Base-by-base conservation (phyloP, 2,113 vertebrate species). In the Nyctibius bracteatus region DNA sequence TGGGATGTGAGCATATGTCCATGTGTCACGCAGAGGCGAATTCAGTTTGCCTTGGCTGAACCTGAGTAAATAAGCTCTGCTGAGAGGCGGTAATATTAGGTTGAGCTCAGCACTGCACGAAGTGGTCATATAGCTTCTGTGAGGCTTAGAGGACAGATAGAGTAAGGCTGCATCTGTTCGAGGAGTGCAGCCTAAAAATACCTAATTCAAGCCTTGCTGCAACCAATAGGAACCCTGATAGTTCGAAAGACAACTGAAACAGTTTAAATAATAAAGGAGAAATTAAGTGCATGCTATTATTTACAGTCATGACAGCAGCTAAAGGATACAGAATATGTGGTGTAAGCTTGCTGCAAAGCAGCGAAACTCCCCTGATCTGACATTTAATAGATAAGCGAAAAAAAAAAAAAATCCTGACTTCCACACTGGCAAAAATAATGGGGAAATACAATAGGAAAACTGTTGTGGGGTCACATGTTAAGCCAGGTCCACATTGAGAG, bases 21-120 rank as follows among this genome's bases (percentile, higher is more conserved):
- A 2, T 75, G 46, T 65, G 63, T 70, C 62, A 91, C 81, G 86
- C 75, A 59, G 78, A 89, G 51, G 39, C 2, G 1, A 86, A 77
- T 88, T 92, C 57, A 33, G 58, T 88, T 93, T 92, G 51, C 72
- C 63, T 58, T 63, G 63, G 59, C 46, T 81, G 67, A 93, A 66
- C 79, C 59, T 78, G 67, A 83, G 82, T 77, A 90, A 94, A 86
- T 94, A 90, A 92, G 37, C 86, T 95, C n/a, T 62, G 37, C 75
- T 73, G 91, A 47, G 80, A 92, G 0, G 1, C 12, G 14, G 59
- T 78, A 33, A 54, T 63, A 46, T 6, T 46, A 35, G 46, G 68
- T 30, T 86, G 81, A 91, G 59, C 72, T 94, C 82, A 78, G 44
- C 62, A 8, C n/a, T 49, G 62, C 37, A 51, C 49, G 73, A 67